Percentiles rank a stretch among this genome's conserved stretches.
Evolutionary conservation across 2,113 vertebrate genomes (phyloP).

Genomic region (Hylia prasina): DNA sequence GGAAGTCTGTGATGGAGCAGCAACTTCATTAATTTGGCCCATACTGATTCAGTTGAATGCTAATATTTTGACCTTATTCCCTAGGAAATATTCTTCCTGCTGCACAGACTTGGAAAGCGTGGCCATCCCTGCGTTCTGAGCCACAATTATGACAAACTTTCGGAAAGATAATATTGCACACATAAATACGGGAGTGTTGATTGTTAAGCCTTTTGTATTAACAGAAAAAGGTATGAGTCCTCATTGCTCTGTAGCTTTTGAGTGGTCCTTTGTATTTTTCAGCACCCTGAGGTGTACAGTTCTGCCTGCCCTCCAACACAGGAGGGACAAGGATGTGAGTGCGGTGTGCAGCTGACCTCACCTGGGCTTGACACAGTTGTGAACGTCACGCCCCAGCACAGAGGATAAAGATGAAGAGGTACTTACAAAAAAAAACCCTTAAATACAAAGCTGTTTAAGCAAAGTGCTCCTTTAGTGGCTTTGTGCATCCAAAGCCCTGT

Average conservation of each 20-base stretch:
- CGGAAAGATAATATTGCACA: not conserved
- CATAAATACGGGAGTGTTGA: not conserved
- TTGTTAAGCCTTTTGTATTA: not conserved
- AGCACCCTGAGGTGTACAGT: not conserved
- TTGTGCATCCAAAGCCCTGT: not conserved
- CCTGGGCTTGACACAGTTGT: not conserved
- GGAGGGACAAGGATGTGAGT: not conserved
- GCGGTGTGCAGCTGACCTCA: not conserved
- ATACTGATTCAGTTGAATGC: not conserved
- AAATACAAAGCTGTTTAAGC: not conserved
- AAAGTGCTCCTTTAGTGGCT: not conserved
- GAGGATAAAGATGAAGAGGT: not conserved
- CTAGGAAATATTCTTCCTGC: constrained; percentile 16
- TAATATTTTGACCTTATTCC: constrained; percentile 48
- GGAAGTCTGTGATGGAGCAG: constrained; percentile 3
- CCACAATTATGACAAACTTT: constrained; percentile 28
- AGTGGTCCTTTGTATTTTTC: not conserved
- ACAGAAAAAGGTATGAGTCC: not conserved
- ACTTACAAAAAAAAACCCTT: fast-evolving
- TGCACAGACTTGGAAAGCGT: not conserved
- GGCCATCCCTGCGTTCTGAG: not conserved
- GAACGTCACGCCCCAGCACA: not conserved
- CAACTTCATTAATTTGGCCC: constrained; percentile 50
- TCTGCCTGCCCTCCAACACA: not conserved
- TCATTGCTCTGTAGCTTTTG: not conserved